Evolutionary conservation across 2,113 vertebrate species (phyloP), one percentile per base, ranked within the genome.

Genomic region (Gobius niger): DNA sequence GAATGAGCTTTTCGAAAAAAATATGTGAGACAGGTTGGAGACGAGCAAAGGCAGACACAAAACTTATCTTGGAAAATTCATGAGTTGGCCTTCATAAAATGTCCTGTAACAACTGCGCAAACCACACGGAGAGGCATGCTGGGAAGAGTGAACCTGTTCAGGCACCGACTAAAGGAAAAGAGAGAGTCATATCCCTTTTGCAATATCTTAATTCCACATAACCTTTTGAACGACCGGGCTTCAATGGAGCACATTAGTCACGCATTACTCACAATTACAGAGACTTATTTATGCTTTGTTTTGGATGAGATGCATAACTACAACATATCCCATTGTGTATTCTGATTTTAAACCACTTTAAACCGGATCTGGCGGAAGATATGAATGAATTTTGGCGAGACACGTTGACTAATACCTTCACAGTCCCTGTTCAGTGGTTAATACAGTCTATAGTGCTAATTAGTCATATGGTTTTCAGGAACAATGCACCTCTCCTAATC

Each of bases 401-500:
- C 24, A 34, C 24, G 5, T 34, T 34, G 24, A 34, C 3, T 34
- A 42, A 60, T n/a, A 34, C 34, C 14, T 41, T 59, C 14, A 14
- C 40, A 4, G 57, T 57, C 14, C 9, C 34, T 42, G 2, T 5
- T 42, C 40, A 60, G 7, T 16, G 16, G 40, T 60, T 7, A 54
- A 57, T 57, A 7, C 10, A 9, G 1, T 42, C 14, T 42, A 42
- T 11, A 11, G 52, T 19, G 12, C 40, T 42, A 41, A 60, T 60
- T 60, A 60, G 40, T 16, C 13, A 7, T 9, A 60, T 60, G 57
- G 14, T 60, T 60, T 42, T 42, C 57, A 9, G 57, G 24, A 60
- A 60, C 57, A 60, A 60, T 42, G 57, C 57, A 60, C 34, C 40
- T 15, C 57, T 57, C 18, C 2, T 60, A 60, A 60, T 41, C 57